Conservation (phyloP, 2,888 invertebrate genomes). For the Schizotus pectinicornis region DNA sequence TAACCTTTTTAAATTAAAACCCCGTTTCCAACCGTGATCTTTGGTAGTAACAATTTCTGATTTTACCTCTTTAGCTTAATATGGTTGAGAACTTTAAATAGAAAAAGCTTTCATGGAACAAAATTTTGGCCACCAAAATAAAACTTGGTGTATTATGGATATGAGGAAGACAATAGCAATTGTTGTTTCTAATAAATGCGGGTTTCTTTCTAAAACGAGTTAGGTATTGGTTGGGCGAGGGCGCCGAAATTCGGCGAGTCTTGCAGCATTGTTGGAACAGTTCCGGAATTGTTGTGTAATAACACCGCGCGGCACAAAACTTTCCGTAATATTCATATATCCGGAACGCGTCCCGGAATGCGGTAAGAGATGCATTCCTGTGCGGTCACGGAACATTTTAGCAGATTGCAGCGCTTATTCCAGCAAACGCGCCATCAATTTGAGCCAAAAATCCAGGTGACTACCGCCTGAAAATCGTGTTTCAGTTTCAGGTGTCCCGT, state of each 20-base stretch:
- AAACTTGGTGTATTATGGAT: no score
- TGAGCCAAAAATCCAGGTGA: not conserved
- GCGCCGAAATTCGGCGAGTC: conserved; percentile 18
- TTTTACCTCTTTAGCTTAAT: no score
- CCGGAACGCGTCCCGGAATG: conserved; percentile 38
- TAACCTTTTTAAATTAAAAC: no score
- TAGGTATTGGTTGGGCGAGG: not conserved
- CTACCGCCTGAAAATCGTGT: not conserved
- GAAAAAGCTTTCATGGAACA: no score
- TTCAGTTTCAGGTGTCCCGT: not conserved
- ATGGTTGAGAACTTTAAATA: no score
- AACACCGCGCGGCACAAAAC: conserved; percentile 32
- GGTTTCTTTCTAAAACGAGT: not conserved
- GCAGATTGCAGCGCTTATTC: conserved; percentile 23
- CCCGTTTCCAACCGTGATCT: no score
- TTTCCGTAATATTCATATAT: conserved; percentile 39
- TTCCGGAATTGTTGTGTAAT: conserved; percentile 32
- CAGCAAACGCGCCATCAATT: not conserved
- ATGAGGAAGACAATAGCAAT: no score
- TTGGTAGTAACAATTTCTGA: no score
- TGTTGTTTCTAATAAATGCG: no score
- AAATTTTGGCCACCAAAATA: no score
- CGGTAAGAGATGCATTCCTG: conserved; percentile 38
- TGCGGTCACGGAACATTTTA: conserved; percentile 32
- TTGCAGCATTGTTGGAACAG: conserved; percentile 29